phyloP scores from a whole-genome alignment of 1,140 invertebrate genomes.

The Octopus sinensis region DNA sequence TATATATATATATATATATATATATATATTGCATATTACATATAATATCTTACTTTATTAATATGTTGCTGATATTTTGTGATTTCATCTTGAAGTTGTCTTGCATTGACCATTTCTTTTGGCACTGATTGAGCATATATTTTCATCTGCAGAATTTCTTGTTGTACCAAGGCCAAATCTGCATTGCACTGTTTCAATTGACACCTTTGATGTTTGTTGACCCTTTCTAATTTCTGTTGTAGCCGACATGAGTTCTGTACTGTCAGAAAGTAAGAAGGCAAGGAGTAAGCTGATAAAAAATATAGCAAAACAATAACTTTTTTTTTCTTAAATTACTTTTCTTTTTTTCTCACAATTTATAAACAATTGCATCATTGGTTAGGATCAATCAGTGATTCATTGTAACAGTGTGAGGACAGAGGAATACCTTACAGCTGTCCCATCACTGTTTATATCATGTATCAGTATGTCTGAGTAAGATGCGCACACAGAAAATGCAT shows the following conservation, averaged over 20 bases:
- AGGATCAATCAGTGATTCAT: too few species aligned
- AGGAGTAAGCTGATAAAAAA: too few species aligned
- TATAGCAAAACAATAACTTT: too few species aligned
- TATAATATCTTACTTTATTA: neutral
- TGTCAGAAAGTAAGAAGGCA: neutral
- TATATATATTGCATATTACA: neutral
- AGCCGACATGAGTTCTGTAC: neutral
- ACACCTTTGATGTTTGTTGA: neutral
- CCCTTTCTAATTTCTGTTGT: neutral
- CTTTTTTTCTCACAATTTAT: too few species aligned
- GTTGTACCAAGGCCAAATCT: neutral
- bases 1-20: neutral
- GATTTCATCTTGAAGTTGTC: neutral
- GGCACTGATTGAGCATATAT: neutral
- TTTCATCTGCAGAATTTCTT: neutral
- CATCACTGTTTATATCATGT: too few species aligned
- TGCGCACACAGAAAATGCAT: too few species aligned
- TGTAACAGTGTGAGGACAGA: too few species aligned
- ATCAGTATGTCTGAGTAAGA: too few species aligned
- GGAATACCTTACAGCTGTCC: too few species aligned
- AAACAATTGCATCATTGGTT: too few species aligned
- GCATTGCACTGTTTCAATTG: neutral
- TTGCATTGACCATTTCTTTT: neutral
- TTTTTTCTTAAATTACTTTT: too few species aligned
- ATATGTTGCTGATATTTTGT: neutral